Percentiles rank a stretch among this genome's conserved stretches.
Conservation (phyloP, 2,888 invertebrate species). For the Cotesia congregata region DNA sequence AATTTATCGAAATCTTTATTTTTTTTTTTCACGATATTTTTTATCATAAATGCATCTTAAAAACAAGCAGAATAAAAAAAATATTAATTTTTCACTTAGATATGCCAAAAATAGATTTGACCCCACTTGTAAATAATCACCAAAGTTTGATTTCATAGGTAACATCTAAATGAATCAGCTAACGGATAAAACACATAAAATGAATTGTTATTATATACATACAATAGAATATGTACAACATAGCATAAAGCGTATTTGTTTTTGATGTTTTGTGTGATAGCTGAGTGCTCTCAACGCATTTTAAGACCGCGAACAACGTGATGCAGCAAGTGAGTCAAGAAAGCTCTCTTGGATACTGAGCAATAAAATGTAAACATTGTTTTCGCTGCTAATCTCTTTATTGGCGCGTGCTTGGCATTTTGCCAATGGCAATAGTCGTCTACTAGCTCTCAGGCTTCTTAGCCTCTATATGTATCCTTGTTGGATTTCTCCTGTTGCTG, state of each 20-base stretch:
- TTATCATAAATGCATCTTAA: too few relatives aligned
- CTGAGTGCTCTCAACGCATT: constrained; percentile 25
- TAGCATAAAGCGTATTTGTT: constrained; percentile 3
- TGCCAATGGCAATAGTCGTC: constrained; percentile 53
- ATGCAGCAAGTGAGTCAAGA: constrained; percentile 6
- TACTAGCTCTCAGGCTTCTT: constrained; percentile 15
- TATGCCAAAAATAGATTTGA: too few relatives aligned
- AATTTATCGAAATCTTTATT: too few relatives aligned
- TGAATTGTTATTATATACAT: background rate
- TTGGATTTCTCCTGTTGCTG: constrained; percentile 30
- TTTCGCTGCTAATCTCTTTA: constrained; percentile 65
- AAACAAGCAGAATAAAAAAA: too few relatives aligned
- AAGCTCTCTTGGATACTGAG: constrained; percentile 23
- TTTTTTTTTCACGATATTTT: too few relatives aligned
- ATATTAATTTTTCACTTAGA: too few relatives aligned
- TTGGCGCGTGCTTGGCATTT: constrained; percentile 62
- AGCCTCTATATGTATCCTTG: constrained; percentile 17
- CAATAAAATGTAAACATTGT: constrained; percentile 60
- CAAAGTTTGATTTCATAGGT: background rate
- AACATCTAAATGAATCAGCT: background rate
- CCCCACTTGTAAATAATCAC: too few relatives aligned
- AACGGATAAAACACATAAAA: background rate
- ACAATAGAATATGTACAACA: constrained; percentile 1
- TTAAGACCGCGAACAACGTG: constrained; percentile 22
- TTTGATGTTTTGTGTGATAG: constrained; percentile 1